Percentiles rank a stretch among this genome's conserved stretches.
phyloP scores from a whole-genome alignment of 2,113 vertebrate species.

The Hyaena hyaena region DNA sequence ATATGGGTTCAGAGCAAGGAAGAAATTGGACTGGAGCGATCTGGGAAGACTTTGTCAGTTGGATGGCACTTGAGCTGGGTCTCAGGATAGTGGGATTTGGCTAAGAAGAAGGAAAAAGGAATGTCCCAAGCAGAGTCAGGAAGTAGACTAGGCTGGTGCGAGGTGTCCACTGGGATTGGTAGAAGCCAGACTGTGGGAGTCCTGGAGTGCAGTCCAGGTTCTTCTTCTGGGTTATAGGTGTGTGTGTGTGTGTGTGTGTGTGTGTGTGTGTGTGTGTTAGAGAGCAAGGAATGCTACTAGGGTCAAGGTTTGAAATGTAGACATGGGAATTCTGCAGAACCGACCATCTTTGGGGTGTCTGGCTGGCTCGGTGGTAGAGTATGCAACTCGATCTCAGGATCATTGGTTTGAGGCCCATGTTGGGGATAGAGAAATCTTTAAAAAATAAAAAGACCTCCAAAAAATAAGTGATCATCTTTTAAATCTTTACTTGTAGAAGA shows the following conservation, averaged over 20 bases:
- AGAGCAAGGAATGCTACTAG: no score
- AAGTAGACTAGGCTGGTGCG: background rate
- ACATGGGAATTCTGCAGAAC: background rate
- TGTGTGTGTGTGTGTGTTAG: background rate
- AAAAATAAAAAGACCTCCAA: background rate
- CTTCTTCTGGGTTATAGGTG: background rate
- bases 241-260: background rate
- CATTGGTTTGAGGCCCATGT: background rate
- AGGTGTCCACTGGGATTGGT: background rate
- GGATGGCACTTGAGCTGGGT: background rate
- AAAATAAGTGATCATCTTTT: background rate
- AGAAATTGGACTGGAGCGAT: background rate
- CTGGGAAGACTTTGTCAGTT: background rate
- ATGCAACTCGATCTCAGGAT: background rate
- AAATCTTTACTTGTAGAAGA: background rate
- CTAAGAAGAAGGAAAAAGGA: background rate
- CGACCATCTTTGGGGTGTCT: background rate
- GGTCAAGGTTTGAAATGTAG: background rate
- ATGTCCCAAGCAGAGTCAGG: background rate
- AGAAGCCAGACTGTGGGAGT: background rate
- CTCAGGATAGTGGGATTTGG: background rate
- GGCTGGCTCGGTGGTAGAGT: background rate
- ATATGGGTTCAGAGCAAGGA: background rate
- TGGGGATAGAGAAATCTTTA: background rate
- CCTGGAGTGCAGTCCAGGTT: no score